Percentiles rank a stretch among this genome's conserved stretches.
These are phyloP conservation scores for Sminthurides bifidus DNA, from an alignment of 1,140 invertebrate species.

Conservation along the genomic window DNA sequence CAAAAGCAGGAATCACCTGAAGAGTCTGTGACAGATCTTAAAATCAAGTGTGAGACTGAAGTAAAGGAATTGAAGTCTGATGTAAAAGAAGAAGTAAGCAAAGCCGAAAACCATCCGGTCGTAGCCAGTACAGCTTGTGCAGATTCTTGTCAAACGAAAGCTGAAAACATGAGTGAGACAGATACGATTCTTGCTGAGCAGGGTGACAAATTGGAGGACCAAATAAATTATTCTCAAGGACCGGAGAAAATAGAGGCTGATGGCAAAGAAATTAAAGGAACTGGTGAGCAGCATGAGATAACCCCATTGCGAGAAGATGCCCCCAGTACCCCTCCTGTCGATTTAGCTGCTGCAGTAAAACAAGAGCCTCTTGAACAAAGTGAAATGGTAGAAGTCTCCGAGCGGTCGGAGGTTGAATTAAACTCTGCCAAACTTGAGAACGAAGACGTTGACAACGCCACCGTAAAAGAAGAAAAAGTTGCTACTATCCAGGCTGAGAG, in stretches of 20 bases:
- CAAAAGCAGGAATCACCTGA: background rate
- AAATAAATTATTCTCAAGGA: constrained; percentile 31
- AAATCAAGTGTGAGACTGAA: constrained; percentile 29
- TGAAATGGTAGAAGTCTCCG: constrained; percentile 27
- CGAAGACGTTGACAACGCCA: constrained; percentile 15
- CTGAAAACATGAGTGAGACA: too few relatives aligned
- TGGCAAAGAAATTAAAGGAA: too few relatives aligned
- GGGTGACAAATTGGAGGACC: constrained; percentile 30
- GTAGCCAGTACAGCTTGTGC: too few relatives aligned
- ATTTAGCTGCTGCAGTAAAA: constrained; percentile 21
- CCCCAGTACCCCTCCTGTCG: constrained; percentile 18
- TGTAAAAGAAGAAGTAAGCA: constrained; percentile 25
- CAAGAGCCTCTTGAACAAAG: constrained; percentile 18
- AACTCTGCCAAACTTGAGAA: constrained; percentile 30
- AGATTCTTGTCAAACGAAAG: too few relatives aligned
- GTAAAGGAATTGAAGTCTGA: constrained; percentile 31
- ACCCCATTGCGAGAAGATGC: constrained; percentile 1
- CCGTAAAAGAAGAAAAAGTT: constrained; percentile 10
- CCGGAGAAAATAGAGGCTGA: too few relatives aligned
- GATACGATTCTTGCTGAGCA: constrained; percentile 22
- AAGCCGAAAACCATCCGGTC: constrained; percentile 30
- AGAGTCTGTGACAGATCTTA: constrained; percentile 22
- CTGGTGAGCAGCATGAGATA: background rate
- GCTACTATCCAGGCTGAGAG: constrained; percentile 24
- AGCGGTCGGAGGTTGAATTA: constrained; percentile 26